Base-by-base conservation (phyloP, 2,888 invertebrate genomes). In the Acholoe squamosa region DNA sequence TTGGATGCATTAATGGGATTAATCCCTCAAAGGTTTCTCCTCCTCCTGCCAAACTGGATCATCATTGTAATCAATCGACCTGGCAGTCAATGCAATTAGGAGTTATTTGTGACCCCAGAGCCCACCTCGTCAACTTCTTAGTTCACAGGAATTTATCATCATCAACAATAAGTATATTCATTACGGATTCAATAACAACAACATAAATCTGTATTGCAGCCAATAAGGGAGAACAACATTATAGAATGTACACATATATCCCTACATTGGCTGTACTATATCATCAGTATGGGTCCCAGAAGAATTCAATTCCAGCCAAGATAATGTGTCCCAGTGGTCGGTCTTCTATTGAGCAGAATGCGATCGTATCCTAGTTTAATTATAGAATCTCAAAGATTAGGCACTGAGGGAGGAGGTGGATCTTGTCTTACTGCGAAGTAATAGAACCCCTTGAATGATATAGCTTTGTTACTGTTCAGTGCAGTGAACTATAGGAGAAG, bases 301-400 rank as follows among this genome's bases (percentile, higher is more conserved):
- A 43, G 43, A 43, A 43, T 43, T 43, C 43, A 43, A 43, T 43
- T 43, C 43, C 43, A 7, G 43, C n/a, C 43, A 43, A 43, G 43
- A 43, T 43, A 43, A 43, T 43, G 43, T 43, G 43, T 43, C 43
- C 43, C 43, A 10, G 43, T 43, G 43, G 43, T 43, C 43, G 43
- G 43, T 43, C 43, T 3, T 61, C 25, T 19, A n/a, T 61, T 25
- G 25, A 61, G 31, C 16, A 1, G 28, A 31, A 76, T 76, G 76
- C 31, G 76, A 76, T 76, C 19, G 31, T 14, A 76, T 76, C 76
- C 76, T 10, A 76, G 76, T 76, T 76, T 76, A 76, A 76, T 76
- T 76, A 76, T 76, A 76, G 76, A 76, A 31, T 76, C 76, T 76
- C 14, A 31, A n/a, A 61, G 61, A 61, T 61, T 61, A 61, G 61